phyloP scores from a whole-genome alignment of 2,113 vertebrate genomes.

The Orcinus orca region DNA sequence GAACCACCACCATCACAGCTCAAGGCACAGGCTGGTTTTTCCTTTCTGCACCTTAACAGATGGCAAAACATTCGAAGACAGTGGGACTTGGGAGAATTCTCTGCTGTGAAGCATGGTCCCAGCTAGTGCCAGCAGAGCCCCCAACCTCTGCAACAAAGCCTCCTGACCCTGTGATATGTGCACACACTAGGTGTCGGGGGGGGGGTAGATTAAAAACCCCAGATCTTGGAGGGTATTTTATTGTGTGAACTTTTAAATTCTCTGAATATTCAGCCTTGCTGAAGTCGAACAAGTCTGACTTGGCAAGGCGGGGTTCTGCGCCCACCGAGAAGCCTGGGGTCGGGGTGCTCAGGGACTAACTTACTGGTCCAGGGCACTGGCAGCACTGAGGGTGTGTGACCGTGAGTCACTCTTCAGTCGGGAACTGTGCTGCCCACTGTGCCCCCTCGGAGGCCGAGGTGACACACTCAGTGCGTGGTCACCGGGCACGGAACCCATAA shows the following conservation, averaged over 20 bases:
- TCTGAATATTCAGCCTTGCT: no score
- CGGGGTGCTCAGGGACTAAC: background rate
- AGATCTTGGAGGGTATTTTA: no score
- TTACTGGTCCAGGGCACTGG: fast-evolving
- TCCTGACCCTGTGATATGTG: background rate
- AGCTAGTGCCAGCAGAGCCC: background rate
- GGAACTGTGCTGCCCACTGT: fast-evolving
- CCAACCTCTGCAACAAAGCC: background rate
- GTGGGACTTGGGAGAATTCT: background rate
- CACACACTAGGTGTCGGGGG: no score
- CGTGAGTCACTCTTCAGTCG: background rate
- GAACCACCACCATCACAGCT: background rate
- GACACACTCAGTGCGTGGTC: fast-evolving
- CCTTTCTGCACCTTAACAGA: background rate
- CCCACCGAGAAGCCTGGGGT: background rate
- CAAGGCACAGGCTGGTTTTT: fast-evolving
- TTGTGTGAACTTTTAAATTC: no score
- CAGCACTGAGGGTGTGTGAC: background rate
- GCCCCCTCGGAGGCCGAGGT: background rate
- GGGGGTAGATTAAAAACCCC: background rate
- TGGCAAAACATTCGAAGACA: fast-evolving
- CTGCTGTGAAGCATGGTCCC: background rate
- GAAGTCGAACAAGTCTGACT: no score
- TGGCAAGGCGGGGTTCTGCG: background rate
- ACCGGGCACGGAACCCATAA: fast-evolving